Conservation (phyloP, 2,888 invertebrate species). For the Hesperia comma region DNA sequence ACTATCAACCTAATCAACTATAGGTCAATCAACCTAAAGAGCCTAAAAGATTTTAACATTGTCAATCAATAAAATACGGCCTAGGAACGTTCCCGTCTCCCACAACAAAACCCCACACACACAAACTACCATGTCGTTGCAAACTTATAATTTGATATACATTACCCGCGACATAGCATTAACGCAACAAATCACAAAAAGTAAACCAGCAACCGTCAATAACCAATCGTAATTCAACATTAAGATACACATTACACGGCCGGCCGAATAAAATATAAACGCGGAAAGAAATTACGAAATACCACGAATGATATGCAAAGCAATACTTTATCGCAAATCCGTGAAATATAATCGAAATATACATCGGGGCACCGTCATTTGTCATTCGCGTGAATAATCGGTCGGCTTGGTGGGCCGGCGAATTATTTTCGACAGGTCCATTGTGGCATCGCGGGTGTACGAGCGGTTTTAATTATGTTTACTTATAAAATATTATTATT, state of each 20-base stretch:
- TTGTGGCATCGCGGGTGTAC: constrained; percentile 41
- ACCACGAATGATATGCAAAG: constrained; percentile 25
- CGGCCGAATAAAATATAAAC: constrained; percentile 7
- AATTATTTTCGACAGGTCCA: constrained; percentile 69
- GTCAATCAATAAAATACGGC: too few species aligned
- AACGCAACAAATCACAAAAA: background rate
- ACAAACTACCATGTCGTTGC: background rate
- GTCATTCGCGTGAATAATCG: constrained; percentile 74
- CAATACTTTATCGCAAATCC: constrained; percentile 63
- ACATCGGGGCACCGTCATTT: constrained; percentile 58
- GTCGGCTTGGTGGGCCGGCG: constrained; percentile 52
- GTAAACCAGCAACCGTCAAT: constrained; percentile 18
- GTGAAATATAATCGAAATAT: constrained; percentile 58
- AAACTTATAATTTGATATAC: constrained; percentile 4
- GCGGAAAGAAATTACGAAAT: constrained; percentile 23
- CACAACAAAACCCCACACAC: background rate
- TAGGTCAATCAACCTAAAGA: too few species aligned
- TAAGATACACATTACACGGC: constrained; percentile 29
- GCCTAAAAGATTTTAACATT: too few species aligned
- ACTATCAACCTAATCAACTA: too few species aligned
- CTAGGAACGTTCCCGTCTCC: too few species aligned
- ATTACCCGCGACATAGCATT: constrained; percentile 1
- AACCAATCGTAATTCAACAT: constrained; percentile 31
- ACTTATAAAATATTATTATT: constrained; percentile 30
- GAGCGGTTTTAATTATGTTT: constrained; percentile 34